Percentiles rank a stretch among this genome's conserved stretches.
phyloP scores from a whole-genome alignment of 2,888 invertebrate genomes.

The Selenia dentaria region DNA sequence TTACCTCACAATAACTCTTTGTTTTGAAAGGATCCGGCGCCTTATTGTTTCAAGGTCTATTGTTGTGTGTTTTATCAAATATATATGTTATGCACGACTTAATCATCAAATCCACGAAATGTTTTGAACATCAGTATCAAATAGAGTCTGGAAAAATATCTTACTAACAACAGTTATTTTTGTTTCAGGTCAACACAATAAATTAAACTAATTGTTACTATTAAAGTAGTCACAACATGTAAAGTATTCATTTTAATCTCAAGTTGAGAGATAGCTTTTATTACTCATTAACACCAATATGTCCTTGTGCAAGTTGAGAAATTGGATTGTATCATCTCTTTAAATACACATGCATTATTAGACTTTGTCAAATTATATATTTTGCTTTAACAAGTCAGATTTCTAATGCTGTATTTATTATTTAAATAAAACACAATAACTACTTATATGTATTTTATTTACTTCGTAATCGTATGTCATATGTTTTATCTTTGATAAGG shows the following conservation, averaged over 20 bases:
- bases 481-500: slow-evolving; percentile 87
- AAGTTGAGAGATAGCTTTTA: slow-evolving; percentile 9
- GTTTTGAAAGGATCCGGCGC: too few relatives aligned
- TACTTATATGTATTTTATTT: slow-evolving; percentile 15
- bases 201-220: slow-evolving; percentile 48
- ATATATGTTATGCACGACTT: too few relatives aligned
- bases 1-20: too few relatives aligned
- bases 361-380: slow-evolving; percentile 10
- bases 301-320: slow-evolving; percentile 1
- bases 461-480: not conserved
- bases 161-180: too few relatives aligned
- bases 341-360: slow-evolving; percentile 9
- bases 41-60: too few relatives aligned
- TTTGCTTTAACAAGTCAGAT: slow-evolving; percentile 13
- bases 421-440: slow-evolving; percentile 31
- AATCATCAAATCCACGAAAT: too few relatives aligned
- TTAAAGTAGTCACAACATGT: slow-evolving; percentile 22
- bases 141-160: too few relatives aligned
- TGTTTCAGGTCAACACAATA: slow-evolving; percentile 82
- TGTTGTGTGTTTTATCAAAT: too few relatives aligned
- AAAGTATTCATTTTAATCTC: slow-evolving; percentile 26
- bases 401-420: slow-evolving; percentile 29
- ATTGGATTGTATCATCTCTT: slow-evolving; percentile 3
- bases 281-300: slow-evolving; percentile 10
- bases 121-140: too few relatives aligned